These are phyloP conservation scores for Temnothorax rugatulus DNA, from an alignment of 2,888 invertebrate species.

Conservation along the genomic window DNA sequence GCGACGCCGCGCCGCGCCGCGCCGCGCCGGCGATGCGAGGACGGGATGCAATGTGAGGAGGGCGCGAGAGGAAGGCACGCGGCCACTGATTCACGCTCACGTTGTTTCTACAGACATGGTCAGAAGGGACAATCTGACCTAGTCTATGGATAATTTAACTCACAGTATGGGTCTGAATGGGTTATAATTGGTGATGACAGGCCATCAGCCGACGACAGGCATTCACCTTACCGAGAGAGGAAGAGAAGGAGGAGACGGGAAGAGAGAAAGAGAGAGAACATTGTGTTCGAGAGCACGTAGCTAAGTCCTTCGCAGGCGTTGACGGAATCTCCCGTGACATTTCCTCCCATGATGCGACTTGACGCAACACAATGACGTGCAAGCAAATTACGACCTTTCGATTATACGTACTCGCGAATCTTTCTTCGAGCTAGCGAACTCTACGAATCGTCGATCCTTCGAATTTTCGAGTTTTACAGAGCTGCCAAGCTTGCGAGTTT, in stretches of 20 bases:
- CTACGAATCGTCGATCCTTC: neutral
- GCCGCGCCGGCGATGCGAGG: slow-evolving; percentile 33
- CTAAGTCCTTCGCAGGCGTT: slow-evolving; percentile 39
- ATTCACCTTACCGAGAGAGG: slow-evolving; percentile 64
- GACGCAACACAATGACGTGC: slow-evolving; percentile 19
- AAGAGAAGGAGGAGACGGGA: neutral
- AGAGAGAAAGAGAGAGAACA: slow-evolving; percentile 52
- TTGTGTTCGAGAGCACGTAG: slow-evolving; percentile 61
- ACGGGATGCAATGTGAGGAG: slow-evolving; percentile 34
- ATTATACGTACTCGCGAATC: neutral
- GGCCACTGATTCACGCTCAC: slow-evolving; percentile 77
- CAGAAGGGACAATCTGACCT: slow-evolving; percentile 45
- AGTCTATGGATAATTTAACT: slow-evolving; percentile 83
- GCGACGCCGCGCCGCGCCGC: no score
- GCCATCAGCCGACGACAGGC: slow-evolving; percentile 75
- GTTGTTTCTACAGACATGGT: slow-evolving; percentile 72
- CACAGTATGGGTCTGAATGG: slow-evolving; percentile 79
- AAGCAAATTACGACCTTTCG: slow-evolving; percentile 8
- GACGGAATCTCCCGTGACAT: slow-evolving; percentile 37
- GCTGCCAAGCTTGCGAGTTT: slow-evolving; percentile 7
- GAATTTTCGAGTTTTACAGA: slow-evolving; percentile 20
- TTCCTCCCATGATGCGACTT: slow-evolving; percentile 8
- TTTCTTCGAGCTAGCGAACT: neutral
- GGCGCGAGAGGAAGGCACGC: slow-evolving; percentile 41
- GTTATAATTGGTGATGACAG: slow-evolving; percentile 85